Conservation (phyloP, 2,113 vertebrate species). For the Narcine bancroftii region DNA sequence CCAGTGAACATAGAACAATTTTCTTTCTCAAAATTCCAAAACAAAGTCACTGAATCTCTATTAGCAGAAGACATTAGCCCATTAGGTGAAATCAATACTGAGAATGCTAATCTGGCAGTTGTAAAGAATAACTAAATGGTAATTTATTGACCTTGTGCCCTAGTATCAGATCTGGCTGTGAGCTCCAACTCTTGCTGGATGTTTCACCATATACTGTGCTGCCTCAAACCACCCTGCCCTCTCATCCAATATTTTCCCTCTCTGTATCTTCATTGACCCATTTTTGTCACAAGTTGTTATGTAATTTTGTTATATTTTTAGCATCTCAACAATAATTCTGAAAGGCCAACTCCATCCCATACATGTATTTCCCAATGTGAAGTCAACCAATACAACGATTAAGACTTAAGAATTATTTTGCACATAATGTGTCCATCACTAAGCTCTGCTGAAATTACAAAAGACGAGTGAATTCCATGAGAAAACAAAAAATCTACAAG, state of each 20-base stretch:
- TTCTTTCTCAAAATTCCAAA: neutral
- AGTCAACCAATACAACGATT: neutral
- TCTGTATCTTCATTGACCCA: neutral
- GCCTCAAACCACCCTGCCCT: neutral
- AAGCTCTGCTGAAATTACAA: neutral
- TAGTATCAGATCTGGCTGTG: neutral
- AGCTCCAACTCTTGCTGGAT: neutral
- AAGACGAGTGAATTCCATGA: neutral
- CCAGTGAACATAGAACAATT: neutral
- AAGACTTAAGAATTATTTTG: neutral
- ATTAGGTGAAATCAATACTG: neutral
- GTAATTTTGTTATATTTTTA: neutral
- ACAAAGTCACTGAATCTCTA: neutral
- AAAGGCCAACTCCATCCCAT: neutral
- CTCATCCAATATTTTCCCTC: neutral
- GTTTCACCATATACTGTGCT: neutral
- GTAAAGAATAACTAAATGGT: neutral
- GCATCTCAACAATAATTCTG: neutral
- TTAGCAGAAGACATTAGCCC: neutral
- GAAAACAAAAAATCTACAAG: neutral
- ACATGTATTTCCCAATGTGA: neutral
- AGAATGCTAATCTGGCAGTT: neutral
- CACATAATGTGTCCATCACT: neutral
- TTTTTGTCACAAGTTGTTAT: neutral
- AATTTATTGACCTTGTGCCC: neutral